Conservation (phyloP, 1,140 invertebrate genomes). For the Sminthurides bifidus region DNA sequence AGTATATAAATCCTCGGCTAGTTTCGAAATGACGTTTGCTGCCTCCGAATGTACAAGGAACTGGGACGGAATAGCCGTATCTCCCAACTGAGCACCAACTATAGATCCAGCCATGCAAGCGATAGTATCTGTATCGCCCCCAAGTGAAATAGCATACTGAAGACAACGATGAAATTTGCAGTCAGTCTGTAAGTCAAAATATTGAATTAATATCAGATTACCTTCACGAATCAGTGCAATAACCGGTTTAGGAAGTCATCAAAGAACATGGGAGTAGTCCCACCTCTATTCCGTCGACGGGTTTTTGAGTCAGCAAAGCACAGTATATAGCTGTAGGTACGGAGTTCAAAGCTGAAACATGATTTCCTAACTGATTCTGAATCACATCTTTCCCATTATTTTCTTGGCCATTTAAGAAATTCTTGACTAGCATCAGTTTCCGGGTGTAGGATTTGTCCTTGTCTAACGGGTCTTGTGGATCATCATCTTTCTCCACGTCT, state of each 20-base stretch:
- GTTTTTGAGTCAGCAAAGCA: conserved; percentile 50
- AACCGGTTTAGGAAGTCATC: no score
- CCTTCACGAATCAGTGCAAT: no score
- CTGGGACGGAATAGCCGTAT: conserved; percentile 45
- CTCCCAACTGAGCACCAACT: conserved; percentile 58
- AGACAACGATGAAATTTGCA: conserved; percentile 53
- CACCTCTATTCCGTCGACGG: conserved; percentile 46
- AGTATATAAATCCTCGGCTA: conserved; percentile 43
- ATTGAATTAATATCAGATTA: no score
- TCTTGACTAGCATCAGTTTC: conserved; percentile 42
- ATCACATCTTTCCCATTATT: conserved; percentile 42
- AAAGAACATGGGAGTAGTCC: conserved; percentile 13
- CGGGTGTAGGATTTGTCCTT: conserved; percentile 38
- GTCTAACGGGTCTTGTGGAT: conserved; percentile 21
- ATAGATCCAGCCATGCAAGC: conserved; percentile 49
- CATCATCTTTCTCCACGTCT: conserved; percentile 43
- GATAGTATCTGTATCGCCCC: conserved; percentile 63
- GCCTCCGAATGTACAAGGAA: conserved; percentile 53
- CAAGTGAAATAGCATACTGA: conserved; percentile 55
- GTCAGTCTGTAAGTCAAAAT: conserved; percentile 35
- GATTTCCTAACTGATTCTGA: conserved; percentile 47
- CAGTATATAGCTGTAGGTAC: conserved; percentile 66
- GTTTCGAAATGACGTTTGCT: conserved; percentile 40
- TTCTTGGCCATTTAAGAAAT: conserved; percentile 38
- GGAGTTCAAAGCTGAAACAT: conserved; percentile 52